Conservation (phyloP, 2,888 invertebrate genomes). For the Xanthia icteritia region DNA sequence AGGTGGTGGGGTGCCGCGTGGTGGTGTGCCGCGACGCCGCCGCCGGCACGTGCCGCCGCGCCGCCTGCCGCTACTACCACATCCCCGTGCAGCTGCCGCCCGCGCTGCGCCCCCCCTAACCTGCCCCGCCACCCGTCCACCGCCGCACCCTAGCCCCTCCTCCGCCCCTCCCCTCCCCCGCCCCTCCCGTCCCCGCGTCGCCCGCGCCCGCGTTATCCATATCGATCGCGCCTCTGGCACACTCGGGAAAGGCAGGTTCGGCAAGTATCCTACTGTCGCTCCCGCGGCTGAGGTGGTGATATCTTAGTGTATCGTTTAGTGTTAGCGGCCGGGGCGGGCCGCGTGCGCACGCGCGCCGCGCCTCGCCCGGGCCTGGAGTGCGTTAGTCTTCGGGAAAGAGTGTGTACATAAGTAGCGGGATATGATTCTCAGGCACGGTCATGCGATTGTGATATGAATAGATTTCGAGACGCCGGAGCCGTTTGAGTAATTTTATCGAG, state of each 20-base stretch:
- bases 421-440: conserved; percentile 89
- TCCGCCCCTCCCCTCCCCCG: conserved; percentile 30
- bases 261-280: conserved; percentile 77
- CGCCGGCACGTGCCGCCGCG: conserved; percentile 97
- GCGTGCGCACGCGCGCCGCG: conserved; percentile 66
- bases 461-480: conserved; percentile 89
- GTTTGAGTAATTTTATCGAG: conserved; percentile 88
- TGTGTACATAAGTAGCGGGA: conserved; percentile 90
- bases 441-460: conserved; percentile 90
- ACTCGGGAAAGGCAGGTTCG: conserved; percentile 82
- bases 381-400: conserved; percentile 83
- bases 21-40: conserved; percentile 99
- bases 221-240: conserved; percentile 86
- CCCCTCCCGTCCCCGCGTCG: conserved; percentile 68
- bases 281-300: conserved; percentile 82
- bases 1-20: conserved; percentile 98
- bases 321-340: conserved; percentile 74
- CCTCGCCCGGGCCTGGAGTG: conserved; percentile 72
- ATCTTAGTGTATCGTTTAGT: conserved; percentile 84
- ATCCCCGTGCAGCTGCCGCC: conserved; percentile 97
- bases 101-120: conserved; percentile 91
- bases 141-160: conserved; percentile 63
- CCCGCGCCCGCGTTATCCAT: conserved; percentile 81
- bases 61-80: conserved; percentile 99
- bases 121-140: conserved; percentile 73